A percentile compares a stretch with the other conserved stretches of the same genome.
Evolutionary conservation across 2,113 vertebrate species (phyloP).

Genomic region (Porphyrio hochstetteri): DNA sequence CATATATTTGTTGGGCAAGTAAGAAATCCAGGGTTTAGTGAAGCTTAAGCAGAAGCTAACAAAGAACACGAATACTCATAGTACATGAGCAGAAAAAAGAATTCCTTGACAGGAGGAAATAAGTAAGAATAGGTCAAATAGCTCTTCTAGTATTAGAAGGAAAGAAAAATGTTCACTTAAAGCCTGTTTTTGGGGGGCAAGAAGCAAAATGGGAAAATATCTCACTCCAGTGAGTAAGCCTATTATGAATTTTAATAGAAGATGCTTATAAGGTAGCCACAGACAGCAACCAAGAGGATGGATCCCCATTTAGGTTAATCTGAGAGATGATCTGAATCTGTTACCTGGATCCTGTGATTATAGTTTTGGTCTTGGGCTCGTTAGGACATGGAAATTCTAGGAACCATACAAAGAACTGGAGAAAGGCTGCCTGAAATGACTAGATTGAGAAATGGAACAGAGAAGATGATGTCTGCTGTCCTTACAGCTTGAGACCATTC

Average conservation of each 20-base stretch:
- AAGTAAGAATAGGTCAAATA: background rate
- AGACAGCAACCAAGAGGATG: background rate
- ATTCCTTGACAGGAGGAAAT: background rate
- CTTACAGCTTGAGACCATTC: background rate
- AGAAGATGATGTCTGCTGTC: background rate
- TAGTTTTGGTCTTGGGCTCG: background rate
- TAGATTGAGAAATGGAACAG: background rate
- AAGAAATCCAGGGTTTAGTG: background rate
- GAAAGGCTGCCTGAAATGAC: background rate
- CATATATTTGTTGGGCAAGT: constrained; percentile 4
- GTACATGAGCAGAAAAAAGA: background rate
- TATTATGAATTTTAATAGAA: background rate
- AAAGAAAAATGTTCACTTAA: background rate
- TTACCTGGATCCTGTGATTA: background rate
- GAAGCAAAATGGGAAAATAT: background rate
- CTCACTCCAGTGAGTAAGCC: background rate
- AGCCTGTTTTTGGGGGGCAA: background rate
- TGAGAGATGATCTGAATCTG: background rate
- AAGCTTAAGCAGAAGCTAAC: background rate
- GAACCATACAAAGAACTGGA: background rate
- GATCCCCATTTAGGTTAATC: background rate
- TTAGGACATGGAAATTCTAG: background rate
- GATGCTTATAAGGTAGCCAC: background rate
- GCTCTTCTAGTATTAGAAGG: background rate
- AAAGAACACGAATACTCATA: background rate